Evolutionary conservation across 2,888 invertebrate species (phyloP).

Genomic region (Tortricodes alternella): DNA sequence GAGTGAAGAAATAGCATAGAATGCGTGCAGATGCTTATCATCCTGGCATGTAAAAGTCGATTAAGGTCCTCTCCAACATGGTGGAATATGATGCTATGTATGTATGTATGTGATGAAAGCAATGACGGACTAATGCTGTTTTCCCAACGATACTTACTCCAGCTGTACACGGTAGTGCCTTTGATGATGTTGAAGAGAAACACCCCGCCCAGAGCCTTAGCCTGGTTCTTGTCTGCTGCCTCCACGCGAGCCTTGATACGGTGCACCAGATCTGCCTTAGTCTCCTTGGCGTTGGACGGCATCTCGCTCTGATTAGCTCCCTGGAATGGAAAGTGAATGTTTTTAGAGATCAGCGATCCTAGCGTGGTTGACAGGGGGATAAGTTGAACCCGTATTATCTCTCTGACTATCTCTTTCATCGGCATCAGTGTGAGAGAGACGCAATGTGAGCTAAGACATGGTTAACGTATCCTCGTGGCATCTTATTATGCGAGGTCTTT

Average conservation of each 20-base stretch:
- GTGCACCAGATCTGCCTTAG: constrained; percentile 60
- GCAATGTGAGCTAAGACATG: no score
- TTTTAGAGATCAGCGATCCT: no score
- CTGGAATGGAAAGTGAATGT: constrained; percentile 52
- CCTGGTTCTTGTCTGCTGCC: constrained; percentile 60
- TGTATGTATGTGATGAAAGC: background rate
- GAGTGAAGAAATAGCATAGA: no score
- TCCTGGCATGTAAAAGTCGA: no score
- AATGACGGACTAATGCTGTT: background rate
- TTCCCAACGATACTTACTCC: constrained; percentile 71
- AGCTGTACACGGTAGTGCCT: constrained; percentile 67
- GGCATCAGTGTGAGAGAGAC: no score
- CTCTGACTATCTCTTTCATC: no score
- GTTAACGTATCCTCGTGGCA: no score
- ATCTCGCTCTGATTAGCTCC: constrained; percentile 69
- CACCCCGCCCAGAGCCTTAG: constrained; percentile 68
- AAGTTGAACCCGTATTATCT: no score
- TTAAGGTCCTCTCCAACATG: no score
- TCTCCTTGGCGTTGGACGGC: constrained; percentile 33
- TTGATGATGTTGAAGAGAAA: constrained; percentile 77
- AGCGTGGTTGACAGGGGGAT: no score
- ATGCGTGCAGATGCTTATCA: no score
- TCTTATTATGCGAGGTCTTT: no score
- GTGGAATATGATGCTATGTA: background rate
- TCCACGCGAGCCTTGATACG: constrained; percentile 62